Evolutionary conservation across 2,888 invertebrate species (phyloP).

Genomic region (Dasysyrphus albostriatus): DNA sequence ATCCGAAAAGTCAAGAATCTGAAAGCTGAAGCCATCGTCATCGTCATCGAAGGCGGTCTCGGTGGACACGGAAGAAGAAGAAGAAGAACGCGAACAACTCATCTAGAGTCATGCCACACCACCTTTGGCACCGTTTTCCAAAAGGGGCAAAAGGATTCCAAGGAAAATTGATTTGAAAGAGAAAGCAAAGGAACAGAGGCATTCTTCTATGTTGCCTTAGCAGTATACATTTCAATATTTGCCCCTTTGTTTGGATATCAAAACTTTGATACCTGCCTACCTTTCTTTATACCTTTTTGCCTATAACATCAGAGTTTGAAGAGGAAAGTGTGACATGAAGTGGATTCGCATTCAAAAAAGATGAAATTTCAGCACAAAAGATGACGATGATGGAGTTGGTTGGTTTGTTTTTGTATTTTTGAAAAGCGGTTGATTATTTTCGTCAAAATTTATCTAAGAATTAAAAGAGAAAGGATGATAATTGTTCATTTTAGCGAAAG

Average conservation of each 20-base stretch:
- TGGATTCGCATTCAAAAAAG: slow-evolving; percentile 52
- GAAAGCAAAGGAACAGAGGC: slow-evolving; percentile 62
- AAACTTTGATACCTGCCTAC: slow-evolving; percentile 71
- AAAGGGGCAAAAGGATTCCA: slow-evolving; percentile 55
- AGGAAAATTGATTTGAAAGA: slow-evolving; percentile 71
- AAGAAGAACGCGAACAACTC: slow-evolving; percentile 30
- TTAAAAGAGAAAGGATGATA: slow-evolving; percentile 16
- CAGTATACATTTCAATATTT: slow-evolving; percentile 70
- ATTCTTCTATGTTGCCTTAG: slow-evolving; percentile 41
- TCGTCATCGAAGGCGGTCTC: not conserved
- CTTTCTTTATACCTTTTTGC: slow-evolving; percentile 25
- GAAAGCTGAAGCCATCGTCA: slow-evolving; percentile 37
- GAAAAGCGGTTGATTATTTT: slow-evolving; percentile 56
- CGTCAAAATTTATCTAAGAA: slow-evolving; percentile 55
- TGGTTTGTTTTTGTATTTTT: slow-evolving; percentile 16
- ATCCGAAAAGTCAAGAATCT: slow-evolving; percentile 75
- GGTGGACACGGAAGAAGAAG: slow-evolving; percentile 1
- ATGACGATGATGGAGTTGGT: slow-evolving; percentile 3
- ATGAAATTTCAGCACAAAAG: slow-evolving; percentile 43
- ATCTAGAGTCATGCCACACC: slow-evolving; percentile 5
- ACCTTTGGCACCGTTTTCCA: slow-evolving; percentile 25
- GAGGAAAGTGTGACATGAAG: slow-evolving; percentile 63
- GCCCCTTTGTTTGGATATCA: slow-evolving; percentile 73
- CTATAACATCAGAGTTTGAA: slow-evolving; percentile 9
- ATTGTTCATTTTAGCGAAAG: slow-evolving; percentile 37